Evolutionary conservation across 2,888 invertebrate genomes (phyloP).

Genomic region (Malachius bipustulatus): DNA sequence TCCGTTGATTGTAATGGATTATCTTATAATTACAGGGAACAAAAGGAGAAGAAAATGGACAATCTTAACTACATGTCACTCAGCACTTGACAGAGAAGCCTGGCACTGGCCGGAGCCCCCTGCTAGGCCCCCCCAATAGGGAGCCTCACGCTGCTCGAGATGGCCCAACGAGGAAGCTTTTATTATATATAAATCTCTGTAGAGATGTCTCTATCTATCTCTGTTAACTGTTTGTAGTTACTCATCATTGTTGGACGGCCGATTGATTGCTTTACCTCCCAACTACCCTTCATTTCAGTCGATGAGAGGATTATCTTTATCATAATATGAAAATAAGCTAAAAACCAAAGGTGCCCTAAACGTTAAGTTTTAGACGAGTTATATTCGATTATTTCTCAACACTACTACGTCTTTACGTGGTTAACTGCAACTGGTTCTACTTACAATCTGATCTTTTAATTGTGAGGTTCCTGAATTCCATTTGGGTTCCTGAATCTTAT

Average conservation of each 20-base stretch:
- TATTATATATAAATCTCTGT: too few species aligned
- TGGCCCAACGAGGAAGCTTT: too few species aligned
- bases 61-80: conserved; percentile 68
- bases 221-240: conserved; percentile 34
- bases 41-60: conserved; percentile 82
- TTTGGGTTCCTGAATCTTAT: too few species aligned
- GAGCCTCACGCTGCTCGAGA: conserved; percentile 9
- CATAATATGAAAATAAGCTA: conserved; percentile 55
- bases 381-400: too few species aligned
- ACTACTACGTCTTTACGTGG: too few species aligned
- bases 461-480: too few species aligned
- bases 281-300: conserved; percentile 18
- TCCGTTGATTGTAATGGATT: neutral
- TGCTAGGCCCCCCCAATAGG: conserved; percentile 22
- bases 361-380: conserved; percentile 48
- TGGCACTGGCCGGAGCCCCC: conserved; percentile 36
- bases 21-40: conserved; percentile 38
- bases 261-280: conserved; percentile 25
- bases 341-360: conserved; percentile 81
- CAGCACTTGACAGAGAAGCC: conserved; percentile 57
- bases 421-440: too few species aligned
- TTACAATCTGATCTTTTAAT: too few species aligned
- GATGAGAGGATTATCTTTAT: conserved; percentile 28
- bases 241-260: conserved; percentile 29
- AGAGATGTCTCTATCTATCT: too few species aligned